Evolutionary conservation across 2,888 invertebrate species (phyloP), one percentile per base, ranked within the genome.

Genomic region (Microctonus brassicae): DNA sequence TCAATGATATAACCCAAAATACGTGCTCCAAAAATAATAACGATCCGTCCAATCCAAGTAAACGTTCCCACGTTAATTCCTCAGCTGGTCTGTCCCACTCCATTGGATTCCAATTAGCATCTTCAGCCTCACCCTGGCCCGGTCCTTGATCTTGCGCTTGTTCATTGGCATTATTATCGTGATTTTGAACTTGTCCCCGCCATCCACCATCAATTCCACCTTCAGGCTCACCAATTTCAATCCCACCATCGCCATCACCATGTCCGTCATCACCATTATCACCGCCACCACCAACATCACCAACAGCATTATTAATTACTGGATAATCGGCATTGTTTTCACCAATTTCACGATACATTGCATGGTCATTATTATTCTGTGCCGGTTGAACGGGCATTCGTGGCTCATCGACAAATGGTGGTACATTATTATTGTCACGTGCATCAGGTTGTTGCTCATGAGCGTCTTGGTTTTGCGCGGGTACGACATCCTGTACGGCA

Each of bases 1-100:
- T 99, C 33, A 99, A 89, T 0, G 98, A 97, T 22, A 99, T 97
- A 26, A 99, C 98, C 99, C 99, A 99, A 86, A 99, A 98, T 0
- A 99, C 98, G 89, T 99, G 99, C 87, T 99, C 99, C 67, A 99
- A 88, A 86, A 99, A 99, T 61, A 98, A 95, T 81, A 99, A 91
- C 0, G 98, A 98, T 0, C 99, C 99, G 88, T 99, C 99, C 10
- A 99, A 88, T 0, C 99, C 99, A 0, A 99, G 90, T 6, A 99
- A 89, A 76, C 98, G 91, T 86, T 99, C 99, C 99, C 99, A 99
- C 0, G 99, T 99, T 29, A 99, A 89, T 87, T 99, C 99, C 84
- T 98, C 99, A 11, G 96, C 97, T 0, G 97, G 97, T 75, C 98
- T 90, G 85, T 99, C 98, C 98, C 98, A 99, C 84, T 98, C 98